Percentiles rank a stretch among this genome's conserved stretches.
Conservation (phyloP, 1,140 invertebrate genomes). For the Condylostylus longicornis region DNA sequence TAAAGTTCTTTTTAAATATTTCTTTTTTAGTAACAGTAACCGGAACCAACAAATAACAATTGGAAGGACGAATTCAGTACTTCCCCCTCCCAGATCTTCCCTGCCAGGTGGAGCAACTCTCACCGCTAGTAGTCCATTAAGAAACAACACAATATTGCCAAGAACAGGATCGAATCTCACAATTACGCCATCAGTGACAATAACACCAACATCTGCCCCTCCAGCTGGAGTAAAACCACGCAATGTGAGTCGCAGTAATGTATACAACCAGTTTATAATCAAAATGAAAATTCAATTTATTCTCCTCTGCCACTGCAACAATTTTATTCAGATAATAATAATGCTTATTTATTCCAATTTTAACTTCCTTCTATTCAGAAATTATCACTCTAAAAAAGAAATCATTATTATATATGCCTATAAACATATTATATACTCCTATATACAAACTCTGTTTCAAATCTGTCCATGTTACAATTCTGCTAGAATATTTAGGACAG, state of each 20-base stretch:
- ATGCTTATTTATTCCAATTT: too few species aligned
- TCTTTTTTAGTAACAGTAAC: slow-evolving; percentile 5
- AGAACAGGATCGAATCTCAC: slow-evolving; percentile 36
- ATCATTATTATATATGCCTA: too few species aligned
- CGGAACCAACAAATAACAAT: too few species aligned
- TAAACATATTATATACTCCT: too few species aligned
- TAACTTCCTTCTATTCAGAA: too few species aligned
- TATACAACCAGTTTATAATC: slow-evolving; percentile 16
- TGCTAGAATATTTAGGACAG: too few species aligned
- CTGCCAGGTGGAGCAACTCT: slow-evolving; percentile 41
- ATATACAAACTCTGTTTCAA: too few species aligned
- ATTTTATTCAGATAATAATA: too few species aligned
- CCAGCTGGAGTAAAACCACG: slow-evolving; percentile 39
- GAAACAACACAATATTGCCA: slow-evolving; percentile 21
- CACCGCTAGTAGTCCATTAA: slow-evolving; percentile 32
- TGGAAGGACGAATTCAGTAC: slow-evolving; percentile 12
- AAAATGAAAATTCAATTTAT: too few species aligned
- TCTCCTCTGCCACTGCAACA: too few species aligned
- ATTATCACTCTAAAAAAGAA: too few species aligned
- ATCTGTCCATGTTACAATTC: too few species aligned
- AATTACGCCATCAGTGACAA: slow-evolving; percentile 49
- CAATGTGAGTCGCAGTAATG: slow-evolving; percentile 34
- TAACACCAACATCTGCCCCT: slow-evolving; percentile 50
- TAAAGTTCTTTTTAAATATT: slow-evolving; percentile 1
- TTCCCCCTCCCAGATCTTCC: slow-evolving; percentile 28